phyloP scores from a whole-genome alignment of 1,140 invertebrate species.

The Cataglyphis hispanica region DNA sequence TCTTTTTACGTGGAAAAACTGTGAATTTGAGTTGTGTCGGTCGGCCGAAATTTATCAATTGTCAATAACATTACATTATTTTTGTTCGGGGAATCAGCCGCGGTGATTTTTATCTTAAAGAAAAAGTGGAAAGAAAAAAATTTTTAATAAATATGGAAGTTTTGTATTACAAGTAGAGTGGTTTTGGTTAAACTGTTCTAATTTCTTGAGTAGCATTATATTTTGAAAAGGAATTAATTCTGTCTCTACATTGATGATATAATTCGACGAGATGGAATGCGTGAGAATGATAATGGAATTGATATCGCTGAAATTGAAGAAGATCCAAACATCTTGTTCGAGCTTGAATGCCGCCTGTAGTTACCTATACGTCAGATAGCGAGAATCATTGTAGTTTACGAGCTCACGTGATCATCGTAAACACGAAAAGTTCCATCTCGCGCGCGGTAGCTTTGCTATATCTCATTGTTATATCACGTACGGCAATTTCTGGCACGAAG shows the following conservation, averaged over 20 bases:
- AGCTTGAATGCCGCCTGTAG: background rate
- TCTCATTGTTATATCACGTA: constrained; percentile 66
- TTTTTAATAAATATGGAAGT: background rate
- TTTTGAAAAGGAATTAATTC: background rate
- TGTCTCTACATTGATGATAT: background rate
- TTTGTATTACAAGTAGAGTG: background rate
- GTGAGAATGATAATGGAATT: background rate
- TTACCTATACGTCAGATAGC: constrained; percentile 16
- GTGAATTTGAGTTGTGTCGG: background rate
- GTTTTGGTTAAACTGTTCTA: background rate
- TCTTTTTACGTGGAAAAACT: constrained; percentile 47
- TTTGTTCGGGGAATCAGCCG: background rate
- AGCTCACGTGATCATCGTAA: constrained; percentile 37
- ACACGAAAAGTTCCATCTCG: constrained; percentile 41
- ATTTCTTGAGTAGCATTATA: background rate
- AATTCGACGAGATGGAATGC: background rate
- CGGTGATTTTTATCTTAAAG: background rate
- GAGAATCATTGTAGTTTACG: constrained; percentile 43
- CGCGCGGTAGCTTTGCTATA: background rate
- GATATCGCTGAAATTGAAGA: constrained; percentile 11
- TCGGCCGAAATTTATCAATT: background rate
- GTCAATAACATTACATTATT: background rate
- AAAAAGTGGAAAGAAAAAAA: background rate
- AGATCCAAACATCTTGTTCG: background rate
- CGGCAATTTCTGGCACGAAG: constrained; percentile 57